Evolutionary conservation across 2,797 vertebrate species (phyloP).

Genomic region (Chaunax sp.): DNA sequence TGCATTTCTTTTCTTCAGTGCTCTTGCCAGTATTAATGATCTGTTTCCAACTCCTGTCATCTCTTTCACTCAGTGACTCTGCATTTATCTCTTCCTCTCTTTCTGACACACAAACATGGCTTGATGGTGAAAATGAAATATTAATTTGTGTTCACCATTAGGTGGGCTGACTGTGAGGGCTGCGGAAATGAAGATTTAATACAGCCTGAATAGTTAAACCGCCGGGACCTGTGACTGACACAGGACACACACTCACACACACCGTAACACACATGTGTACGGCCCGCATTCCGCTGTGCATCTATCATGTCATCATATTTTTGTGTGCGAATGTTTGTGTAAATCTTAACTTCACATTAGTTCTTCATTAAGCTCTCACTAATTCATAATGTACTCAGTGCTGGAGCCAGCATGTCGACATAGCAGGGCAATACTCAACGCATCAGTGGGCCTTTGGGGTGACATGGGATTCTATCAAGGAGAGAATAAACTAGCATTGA

Average conservation of each 20-base stretch:
- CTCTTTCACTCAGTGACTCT: conserved; percentile 59
- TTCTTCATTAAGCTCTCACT: conserved; percentile 51
- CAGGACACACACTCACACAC: conserved; percentile 37
- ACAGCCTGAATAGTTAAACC: conserved; percentile 77
- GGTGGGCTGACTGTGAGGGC: conserved; percentile 54
- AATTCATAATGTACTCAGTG: conserved; percentile 34
- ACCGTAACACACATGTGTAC: conserved; percentile 29
- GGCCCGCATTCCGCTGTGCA: conserved; percentile 30
- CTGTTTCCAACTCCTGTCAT: conserved; percentile 26
- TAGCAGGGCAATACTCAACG: conserved; percentile 12
- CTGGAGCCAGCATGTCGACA: conserved; percentile 36
- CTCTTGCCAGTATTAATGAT: conserved; percentile 42
- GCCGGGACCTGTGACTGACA: conserved; percentile 64
- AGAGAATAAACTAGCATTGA: conserved; percentile 39
- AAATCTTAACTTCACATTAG: conserved; percentile 41
- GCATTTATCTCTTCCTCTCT: conserved; percentile 50
- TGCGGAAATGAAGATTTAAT: conserved; percentile 77
- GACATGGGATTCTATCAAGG: conserved; percentile 47
- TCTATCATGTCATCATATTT: conserved; percentile 31
- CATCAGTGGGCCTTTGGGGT: conserved; percentile 26
- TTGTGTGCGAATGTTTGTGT: conserved; percentile 18
- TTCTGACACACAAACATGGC: conserved; percentile 9
- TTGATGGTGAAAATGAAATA: conserved; percentile 71
- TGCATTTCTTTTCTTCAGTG: conserved; percentile 51
- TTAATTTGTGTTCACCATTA: conserved; percentile 72